These are phyloP conservation scores for Acanthococcus lagerstroemiae DNA, from an alignment of 2,888 invertebrate genomes.

Conservation along the genomic window DNA sequence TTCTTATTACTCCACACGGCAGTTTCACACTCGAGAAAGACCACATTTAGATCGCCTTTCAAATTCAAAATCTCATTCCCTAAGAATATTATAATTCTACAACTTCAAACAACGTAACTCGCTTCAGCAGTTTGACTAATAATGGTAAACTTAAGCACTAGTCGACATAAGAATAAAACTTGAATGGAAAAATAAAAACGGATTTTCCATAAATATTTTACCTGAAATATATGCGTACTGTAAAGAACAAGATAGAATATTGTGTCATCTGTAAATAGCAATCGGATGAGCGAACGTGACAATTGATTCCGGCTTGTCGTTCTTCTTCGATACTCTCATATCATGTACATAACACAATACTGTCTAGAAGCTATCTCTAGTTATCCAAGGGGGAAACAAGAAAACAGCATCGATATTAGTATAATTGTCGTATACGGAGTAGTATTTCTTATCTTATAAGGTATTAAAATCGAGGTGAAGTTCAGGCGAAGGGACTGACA, in stretches of 20 bases:
- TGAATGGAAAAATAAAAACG: neutral
- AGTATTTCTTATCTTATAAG: neutral
- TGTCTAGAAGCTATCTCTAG: conserved; percentile 18
- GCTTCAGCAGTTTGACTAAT: no score
- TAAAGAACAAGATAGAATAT: conserved; percentile 18
- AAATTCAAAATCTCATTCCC: no score
- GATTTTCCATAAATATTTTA: conserved; percentile 17
- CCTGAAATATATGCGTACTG: conserved; percentile 18
- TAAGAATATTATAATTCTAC: no score
- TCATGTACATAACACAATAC: conserved; percentile 17
- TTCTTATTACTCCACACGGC: no score
- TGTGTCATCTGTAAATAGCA: conserved; percentile 8
- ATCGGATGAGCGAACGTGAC: neutral
- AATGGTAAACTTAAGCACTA: no score
- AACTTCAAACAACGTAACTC: no score
- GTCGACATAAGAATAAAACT: neutral
- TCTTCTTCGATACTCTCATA: conserved; percentile 8
- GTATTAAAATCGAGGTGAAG: neutral
- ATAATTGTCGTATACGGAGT: neutral
- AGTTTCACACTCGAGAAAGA: no score
- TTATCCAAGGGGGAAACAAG: conserved; percentile 20
- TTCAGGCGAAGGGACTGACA: conserved; percentile 2
- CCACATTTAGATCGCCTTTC: no score
- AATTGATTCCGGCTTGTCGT: neutral
- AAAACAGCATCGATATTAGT: conserved; percentile 24